A percentile compares a stretch with the other conserved stretches of the same genome.
phyloP scores from a whole-genome alignment of 53 echinoderm and acorn worm genomes.

The Pentamera pediparva region DNA sequence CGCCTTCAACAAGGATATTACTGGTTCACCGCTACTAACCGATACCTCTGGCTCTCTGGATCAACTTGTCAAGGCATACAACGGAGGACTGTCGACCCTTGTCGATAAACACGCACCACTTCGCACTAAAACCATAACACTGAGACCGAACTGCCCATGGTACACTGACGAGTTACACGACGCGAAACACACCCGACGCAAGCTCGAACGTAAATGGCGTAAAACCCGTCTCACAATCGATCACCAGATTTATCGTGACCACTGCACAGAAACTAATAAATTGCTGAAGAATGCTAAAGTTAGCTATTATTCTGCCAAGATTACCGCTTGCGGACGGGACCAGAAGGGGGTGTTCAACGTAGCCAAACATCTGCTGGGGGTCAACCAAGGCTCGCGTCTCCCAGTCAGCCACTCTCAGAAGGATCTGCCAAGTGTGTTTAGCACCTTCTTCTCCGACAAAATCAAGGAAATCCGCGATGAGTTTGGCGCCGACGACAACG shows the following conservation, averaged over 20 bases:
- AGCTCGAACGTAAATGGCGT: conserved; percentile 27
- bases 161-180: conserved; percentile 36
- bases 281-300: conserved; percentile 6
- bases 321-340: conserved; percentile 18
- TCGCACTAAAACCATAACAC: conserved; percentile 22
- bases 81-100: not conserved
- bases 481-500: too few relatives aligned
- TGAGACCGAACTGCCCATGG: conserved; percentile 29
- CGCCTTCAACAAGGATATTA: conserved; percentile 15
- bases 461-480: too few relatives aligned
- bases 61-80: conserved; percentile 3
- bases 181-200: conserved; percentile 3
- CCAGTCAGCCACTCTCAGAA: too few relatives aligned
- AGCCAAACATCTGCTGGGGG: too few relatives aligned
- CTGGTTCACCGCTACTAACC: too few relatives aligned
- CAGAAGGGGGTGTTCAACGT: too few relatives aligned
- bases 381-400: too few relatives aligned
- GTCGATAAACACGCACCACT: not conserved
- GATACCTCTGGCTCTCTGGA: conserved; percentile 3
- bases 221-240: not conserved
- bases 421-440: too few relatives aligned
- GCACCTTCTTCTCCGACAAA: too few relatives aligned
- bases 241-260: not conserved
- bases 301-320: conserved; percentile 6
- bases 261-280: not conserved